Percentiles rank a stretch among this genome's conserved stretches.
Evolutionary conservation across 2,797 vertebrate genomes (phyloP).

Genomic region (Gobionotothen gibberifrons): DNA sequence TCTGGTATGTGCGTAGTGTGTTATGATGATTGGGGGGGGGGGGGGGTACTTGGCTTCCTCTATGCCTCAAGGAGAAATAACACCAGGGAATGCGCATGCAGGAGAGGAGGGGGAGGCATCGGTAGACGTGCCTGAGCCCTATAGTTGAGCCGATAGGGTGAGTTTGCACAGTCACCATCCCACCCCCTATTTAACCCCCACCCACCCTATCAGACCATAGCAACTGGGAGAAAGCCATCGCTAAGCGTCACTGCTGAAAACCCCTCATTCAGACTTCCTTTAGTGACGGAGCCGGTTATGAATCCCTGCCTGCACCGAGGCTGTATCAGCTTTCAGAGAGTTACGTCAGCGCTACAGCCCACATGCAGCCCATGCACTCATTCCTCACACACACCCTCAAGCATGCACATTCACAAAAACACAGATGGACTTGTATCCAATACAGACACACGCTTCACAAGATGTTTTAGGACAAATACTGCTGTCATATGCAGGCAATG

Average conservation of each 20-base stretch:
- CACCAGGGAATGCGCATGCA: slow-evolving; percentile 68
- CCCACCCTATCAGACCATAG: slow-evolving; percentile 45
- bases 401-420: slow-evolving; percentile 31
- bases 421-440: not conserved
- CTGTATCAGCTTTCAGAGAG: slow-evolving; percentile 50
- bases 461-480: slow-evolving; percentile 43
- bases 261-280: slow-evolving; percentile 61
- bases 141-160: slow-evolving; percentile 60
- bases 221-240: slow-evolving; percentile 58
- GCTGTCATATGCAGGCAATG: not conserved
- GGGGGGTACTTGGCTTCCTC: slow-evolving; percentile 60
- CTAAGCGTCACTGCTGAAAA: slow-evolving; percentile 47
- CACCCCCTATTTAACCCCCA: slow-evolving; percentile 49
- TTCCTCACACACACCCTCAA: slow-evolving; percentile 27
- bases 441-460: not conserved
- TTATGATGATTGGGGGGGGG: slow-evolving; percentile 30
- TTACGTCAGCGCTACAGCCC: slow-evolving; percentile 70
- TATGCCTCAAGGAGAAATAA: slow-evolving; percentile 77
- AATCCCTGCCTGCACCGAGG: slow-evolving; percentile 26
- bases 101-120: slow-evolving; percentile 45
- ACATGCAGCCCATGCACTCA: slow-evolving; percentile 53
- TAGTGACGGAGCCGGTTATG: slow-evolving; percentile 19
- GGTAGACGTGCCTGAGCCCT: slow-evolving; percentile 47
- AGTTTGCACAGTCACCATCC: slow-evolving; percentile 73
- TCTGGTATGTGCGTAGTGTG: slow-evolving; percentile 49